Conservation (phyloP, 2,113 vertebrate species). For the Butastur rufipennis region DNA sequence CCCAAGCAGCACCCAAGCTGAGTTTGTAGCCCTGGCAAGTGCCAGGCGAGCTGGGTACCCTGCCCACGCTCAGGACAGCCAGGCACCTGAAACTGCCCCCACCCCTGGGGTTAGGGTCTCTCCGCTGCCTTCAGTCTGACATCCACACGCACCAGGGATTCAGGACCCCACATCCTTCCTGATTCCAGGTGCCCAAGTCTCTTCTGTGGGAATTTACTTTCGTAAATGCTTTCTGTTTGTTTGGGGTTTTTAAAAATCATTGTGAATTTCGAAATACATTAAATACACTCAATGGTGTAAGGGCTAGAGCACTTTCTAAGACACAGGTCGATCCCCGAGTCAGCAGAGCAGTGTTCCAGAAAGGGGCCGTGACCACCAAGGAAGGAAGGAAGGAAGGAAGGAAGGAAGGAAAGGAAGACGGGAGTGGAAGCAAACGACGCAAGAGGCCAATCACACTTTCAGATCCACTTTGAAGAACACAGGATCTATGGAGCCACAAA, state of each 20-base stretch:
- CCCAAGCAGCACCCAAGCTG: neutral
- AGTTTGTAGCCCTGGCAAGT: neutral
- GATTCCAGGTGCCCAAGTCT: neutral
- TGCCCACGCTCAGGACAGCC: neutral
- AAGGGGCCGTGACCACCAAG: neutral
- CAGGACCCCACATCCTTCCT: neutral
- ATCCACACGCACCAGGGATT: fast-evolving
- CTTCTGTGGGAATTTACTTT: neutral
- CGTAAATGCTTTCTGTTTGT: too few species aligned
- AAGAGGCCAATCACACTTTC: neutral
- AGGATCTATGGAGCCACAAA: neutral
- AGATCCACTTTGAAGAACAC: neutral
- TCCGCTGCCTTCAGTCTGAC: neutral
- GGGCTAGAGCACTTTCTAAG: neutral
- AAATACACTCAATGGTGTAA: neutral
- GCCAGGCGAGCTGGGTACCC: neutral
- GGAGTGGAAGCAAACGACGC: neutral
- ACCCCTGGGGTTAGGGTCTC: neutral
- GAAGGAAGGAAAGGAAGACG: neutral
- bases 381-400: neutral
- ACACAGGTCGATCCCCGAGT: fast-evolving
- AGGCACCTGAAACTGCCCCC: neutral
- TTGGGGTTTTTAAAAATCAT: neutral
- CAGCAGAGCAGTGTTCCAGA: neutral
- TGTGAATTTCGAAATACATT: neutral